These are phyloP conservation scores for Triplophysa siluroides DNA, from an alignment of 2,113 vertebrate species.

Conservation along the genomic window DNA sequence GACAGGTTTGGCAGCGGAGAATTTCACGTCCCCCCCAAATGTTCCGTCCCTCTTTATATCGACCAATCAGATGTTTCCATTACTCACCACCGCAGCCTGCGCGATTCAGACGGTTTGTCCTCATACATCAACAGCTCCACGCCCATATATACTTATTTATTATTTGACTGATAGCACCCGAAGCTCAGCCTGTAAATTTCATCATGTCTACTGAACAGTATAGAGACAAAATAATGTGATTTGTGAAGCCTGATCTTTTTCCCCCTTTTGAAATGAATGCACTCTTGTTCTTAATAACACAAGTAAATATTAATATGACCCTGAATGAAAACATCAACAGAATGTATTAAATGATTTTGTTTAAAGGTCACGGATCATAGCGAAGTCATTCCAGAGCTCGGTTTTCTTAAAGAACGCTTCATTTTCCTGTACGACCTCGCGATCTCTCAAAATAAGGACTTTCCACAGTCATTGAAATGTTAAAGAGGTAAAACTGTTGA, in stretches of 20 bases:
- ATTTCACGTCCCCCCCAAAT: constrained; percentile 67
- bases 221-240: not conserved
- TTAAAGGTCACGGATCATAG: constrained; percentile 36
- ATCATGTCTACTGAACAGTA: not conserved
- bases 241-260: not conserved
- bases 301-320: constrained; percentile 14
- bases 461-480: constrained; percentile 39
- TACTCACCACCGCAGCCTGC: constrained; percentile 69
- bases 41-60: constrained; percentile 65
- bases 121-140: not conserved
- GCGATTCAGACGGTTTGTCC: constrained; percentile 37
- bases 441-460: constrained; percentile 15
- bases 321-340: constrained; percentile 8
- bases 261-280: too few species aligned
- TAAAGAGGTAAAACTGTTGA: constrained; percentile 40
- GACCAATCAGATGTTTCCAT: constrained; percentile 67
- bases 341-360: not conserved
- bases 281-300: constrained; percentile 14
- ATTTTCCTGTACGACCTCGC: not conserved
- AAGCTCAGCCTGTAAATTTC: not conserved
- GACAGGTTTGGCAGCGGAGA: constrained; percentile 67
- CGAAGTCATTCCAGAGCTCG: not conserved
- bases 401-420: not conserved
- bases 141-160: constrained; percentile 31
- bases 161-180: constrained; percentile 8